Evolutionary conservation across 2,888 invertebrate species (phyloP).

Genomic region (Daptonema setosum): DNA sequence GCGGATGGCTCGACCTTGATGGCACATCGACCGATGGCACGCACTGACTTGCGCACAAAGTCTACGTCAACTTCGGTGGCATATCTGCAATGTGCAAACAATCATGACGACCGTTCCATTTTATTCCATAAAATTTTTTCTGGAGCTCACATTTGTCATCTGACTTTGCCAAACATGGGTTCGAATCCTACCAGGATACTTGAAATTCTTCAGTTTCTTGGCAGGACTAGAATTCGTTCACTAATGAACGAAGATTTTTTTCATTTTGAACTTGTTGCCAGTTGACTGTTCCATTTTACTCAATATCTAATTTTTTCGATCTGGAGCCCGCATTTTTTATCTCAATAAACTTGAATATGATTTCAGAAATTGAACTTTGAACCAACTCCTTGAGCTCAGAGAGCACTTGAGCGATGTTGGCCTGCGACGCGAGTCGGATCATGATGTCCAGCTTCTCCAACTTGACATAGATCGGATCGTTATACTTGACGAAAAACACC

Average conservation of each 20-base stretch:
- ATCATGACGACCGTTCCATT: conserved; percentile 1
- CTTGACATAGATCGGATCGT: conserved; percentile 98
- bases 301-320: no score
- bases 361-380: neutral
- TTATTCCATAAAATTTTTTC: no score
- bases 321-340: no score
- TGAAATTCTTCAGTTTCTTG: no score
- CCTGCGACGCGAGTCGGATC: conserved; percentile 90
- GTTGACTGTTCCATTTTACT: no score
- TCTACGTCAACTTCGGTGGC: conserved; percentile 98
- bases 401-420: conserved; percentile 88
- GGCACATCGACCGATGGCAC: conserved; percentile 93
- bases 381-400: conserved; percentile 74
- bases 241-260: neutral
- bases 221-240: neutral
- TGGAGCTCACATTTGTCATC: no score
- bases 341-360: no score
- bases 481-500: conserved; percentile 98
- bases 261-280: no score
- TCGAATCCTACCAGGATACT: no score
- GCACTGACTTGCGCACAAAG: conserved; percentile 91
- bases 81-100: conserved; percentile 40
- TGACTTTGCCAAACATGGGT: no score
- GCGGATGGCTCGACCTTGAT: conserved; percentile 85
- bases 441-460: conserved; percentile 94